Evolutionary conservation across 2,113 vertebrate species (phyloP).

Genomic region (Etia nguti): DNA sequence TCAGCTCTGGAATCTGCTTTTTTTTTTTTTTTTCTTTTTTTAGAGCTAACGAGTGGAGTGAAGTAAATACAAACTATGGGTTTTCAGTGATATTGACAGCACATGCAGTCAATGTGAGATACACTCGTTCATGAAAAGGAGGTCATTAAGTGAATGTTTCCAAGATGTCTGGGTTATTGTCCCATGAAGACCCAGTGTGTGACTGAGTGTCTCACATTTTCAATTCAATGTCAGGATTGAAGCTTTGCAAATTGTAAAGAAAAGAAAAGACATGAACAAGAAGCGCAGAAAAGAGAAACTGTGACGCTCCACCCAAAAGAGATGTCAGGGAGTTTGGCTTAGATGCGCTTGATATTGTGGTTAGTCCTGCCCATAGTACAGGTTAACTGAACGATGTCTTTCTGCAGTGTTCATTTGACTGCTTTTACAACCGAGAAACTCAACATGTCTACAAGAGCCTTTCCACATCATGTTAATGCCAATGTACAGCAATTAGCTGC

Average conservation of each 20-base stretch:
- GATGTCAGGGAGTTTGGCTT: background rate
- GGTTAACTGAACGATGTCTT: background rate
- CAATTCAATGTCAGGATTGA: background rate
- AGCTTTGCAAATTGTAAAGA: background rate
- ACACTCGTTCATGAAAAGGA: background rate
- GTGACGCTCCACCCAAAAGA: background rate
- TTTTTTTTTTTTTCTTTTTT: background rate
- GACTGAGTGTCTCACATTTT: background rate
- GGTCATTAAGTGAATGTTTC: background rate
- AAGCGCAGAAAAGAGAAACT: background rate
- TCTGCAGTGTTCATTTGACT: background rate
- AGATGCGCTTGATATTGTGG: fast-evolving
- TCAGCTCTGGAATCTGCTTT: background rate
- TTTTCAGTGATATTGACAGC: background rate
- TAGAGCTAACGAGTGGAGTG: background rate
- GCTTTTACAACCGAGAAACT: background rate
- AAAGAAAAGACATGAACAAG: background rate
- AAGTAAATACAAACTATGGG: background rate
- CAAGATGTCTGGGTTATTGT: background rate
- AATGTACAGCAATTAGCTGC: background rate
- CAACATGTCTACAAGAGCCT: background rate
- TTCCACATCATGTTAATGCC: background rate
- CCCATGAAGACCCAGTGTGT: background rate
- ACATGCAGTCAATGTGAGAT: background rate
- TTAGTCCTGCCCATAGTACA: fast-evolving